Percentiles rank a stretch among this genome's conserved stretches.
Conservation (phyloP, 2,888 invertebrate genomes). For the Caenorhabditis angaria region DNA sequence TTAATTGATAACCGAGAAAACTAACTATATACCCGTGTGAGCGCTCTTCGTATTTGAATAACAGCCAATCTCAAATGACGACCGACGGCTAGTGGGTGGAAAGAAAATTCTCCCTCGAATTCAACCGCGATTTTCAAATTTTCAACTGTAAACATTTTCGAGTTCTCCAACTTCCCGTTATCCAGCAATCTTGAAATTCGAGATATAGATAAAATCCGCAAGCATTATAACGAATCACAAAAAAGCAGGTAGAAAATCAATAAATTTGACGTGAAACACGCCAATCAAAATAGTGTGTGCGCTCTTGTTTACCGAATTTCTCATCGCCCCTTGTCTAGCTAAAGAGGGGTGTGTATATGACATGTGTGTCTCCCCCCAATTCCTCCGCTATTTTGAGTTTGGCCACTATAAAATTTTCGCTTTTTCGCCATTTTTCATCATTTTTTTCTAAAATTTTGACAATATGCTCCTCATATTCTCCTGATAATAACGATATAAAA, state of each 20-base stretch:
- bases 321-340: conserved; percentile 19
- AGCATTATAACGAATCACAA: neutral
- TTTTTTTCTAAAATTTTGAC: neutral
- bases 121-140: conserved; percentile 21
- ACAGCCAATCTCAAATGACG: conserved; percentile 41
- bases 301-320: conserved; percentile 33
- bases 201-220: too few species aligned
- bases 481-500: conserved; percentile 1
- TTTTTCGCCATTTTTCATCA: conserved; percentile 8
- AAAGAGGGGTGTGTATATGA: conserved; percentile 24
- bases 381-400: conserved; percentile 20
- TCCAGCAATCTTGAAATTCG: too few species aligned
- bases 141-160: conserved; percentile 9
- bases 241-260: neutral
- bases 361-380: conserved; percentile 19
- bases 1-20: conserved; percentile 4
- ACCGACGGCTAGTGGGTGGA: conserved; percentile 26
- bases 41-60: conserved; percentile 47
- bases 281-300: conserved; percentile 20
- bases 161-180: too few species aligned
- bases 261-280: neutral
- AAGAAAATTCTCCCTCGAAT: conserved; percentile 17
- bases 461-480: neutral
- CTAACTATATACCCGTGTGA: conserved; percentile 16
- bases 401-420: neutral